A percentile compares a stretch with the other conserved stretches of the same genome.
Conservation (phyloP, 2,797 vertebrate genomes). For the Centropyge bicolor region DNA sequence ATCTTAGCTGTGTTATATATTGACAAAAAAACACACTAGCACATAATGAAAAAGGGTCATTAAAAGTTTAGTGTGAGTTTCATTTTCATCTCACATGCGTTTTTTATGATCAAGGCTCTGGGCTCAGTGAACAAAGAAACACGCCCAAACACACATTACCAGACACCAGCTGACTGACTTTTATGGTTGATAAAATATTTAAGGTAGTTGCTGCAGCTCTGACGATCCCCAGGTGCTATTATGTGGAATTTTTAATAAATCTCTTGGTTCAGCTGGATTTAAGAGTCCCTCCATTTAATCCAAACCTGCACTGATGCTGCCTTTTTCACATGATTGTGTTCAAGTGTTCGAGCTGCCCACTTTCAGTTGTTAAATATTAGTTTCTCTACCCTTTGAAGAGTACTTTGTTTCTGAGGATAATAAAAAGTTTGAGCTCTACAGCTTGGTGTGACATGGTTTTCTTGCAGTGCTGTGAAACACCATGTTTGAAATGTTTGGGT, state of each 20-base stretch:
- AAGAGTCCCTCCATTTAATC: constrained; percentile 18
- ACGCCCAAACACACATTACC: constrained; percentile 23
- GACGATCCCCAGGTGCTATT: constrained; percentile 34
- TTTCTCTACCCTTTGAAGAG: constrained; percentile 19
- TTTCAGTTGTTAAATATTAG: constrained; percentile 14
- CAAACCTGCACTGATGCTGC: constrained; percentile 14
- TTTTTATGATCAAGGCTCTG: constrained; percentile 39
- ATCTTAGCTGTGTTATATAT: background rate
- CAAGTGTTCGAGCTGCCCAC: background rate
- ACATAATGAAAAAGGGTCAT: constrained; percentile 7
- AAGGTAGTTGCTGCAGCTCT: constrained; percentile 35
- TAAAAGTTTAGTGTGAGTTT: constrained; percentile 34
- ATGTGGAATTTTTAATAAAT: constrained; percentile 51
- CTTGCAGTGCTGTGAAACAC: background rate
- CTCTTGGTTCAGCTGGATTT: constrained; percentile 36
- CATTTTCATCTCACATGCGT: constrained; percentile 8
- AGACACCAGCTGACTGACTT: constrained; percentile 43
- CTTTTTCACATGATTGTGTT: constrained; percentile 27
- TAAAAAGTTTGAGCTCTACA: background rate
- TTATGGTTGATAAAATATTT: constrained; percentile 60
- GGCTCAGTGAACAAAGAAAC: constrained; percentile 26
- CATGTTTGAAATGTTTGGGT: background rate
- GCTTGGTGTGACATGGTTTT: background rate
- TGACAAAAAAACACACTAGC: background rate
- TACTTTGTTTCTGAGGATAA: background rate